Conservation (phyloP, 2,797 vertebrate species). For the Myripristis murdjan region DNA sequence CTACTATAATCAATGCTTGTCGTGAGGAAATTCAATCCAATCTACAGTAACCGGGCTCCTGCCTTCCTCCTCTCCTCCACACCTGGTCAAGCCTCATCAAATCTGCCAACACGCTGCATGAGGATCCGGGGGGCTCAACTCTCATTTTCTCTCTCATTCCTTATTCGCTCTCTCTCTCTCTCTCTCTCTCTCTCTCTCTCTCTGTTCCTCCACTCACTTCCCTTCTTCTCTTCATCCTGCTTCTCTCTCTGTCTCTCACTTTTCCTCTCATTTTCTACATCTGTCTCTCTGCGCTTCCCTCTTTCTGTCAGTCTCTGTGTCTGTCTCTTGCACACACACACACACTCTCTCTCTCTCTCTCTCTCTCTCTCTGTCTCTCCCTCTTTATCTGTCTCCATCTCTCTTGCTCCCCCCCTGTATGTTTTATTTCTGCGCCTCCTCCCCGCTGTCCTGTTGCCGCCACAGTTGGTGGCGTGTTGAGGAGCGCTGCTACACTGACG, state of each 20-base stretch:
- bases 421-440: conserved; percentile 43
- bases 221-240: conserved; percentile 9
- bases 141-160: conserved; percentile 59
- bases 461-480: conserved; percentile 61
- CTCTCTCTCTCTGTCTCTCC: neutral
- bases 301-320: conserved; percentile 27
- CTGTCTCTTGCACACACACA: conserved; percentile 9
- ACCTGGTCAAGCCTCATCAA: conserved; percentile 73
- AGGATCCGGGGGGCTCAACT: conserved; percentile 42
- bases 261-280: neutral
- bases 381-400: neutral
- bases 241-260: too few relatives aligned
- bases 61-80: conserved; percentile 27
- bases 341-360: neutral
- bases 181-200: conserved; percentile 4
- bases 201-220: conserved; percentile 13
- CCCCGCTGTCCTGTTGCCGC: conserved; percentile 53
- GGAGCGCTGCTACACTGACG: conserved; percentile 41
- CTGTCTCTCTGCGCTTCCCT: conserved; percentile 4
- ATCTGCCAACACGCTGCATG: conserved; percentile 48
- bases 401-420: conserved; percentile 34
- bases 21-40: conserved; percentile 60
- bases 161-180: conserved; percentile 13
- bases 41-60: conserved; percentile 35
- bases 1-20: conserved; percentile 61